Evolutionary conservation across 1,140 invertebrate genomes (phyloP).

Genomic region (Scaptodrosophila lebanonensis): DNA sequence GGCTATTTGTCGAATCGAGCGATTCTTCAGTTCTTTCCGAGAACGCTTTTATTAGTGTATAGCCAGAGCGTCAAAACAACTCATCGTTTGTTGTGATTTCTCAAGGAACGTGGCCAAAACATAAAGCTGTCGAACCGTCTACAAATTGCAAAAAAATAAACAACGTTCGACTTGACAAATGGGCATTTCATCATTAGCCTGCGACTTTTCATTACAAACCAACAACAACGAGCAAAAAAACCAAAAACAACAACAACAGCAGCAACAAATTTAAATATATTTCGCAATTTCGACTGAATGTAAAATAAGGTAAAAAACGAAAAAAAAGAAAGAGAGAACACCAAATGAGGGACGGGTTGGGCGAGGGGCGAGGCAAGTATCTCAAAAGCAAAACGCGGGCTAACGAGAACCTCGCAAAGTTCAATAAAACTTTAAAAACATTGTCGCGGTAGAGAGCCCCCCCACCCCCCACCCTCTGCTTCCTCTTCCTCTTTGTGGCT

Average conservation of each 20-base stretch:
- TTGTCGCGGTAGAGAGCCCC: slow-evolving; percentile 25
- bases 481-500: slow-evolving; percentile 3
- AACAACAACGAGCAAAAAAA: slow-evolving; percentile 5
- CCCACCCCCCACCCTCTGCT: not conserved
- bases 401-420: slow-evolving; percentile 54
- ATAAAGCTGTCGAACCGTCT: not conserved
- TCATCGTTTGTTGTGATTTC: too few relatives aligned
- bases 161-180: too few relatives aligned
- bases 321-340: slow-evolving; percentile 10
- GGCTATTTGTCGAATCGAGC: too few relatives aligned
- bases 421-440: slow-evolving; percentile 62
- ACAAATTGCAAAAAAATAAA: too few relatives aligned
- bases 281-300: slow-evolving; percentile 47
- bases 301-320: slow-evolving; percentile 11
- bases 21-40: too few relatives aligned
- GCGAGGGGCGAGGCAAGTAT: not conserved
- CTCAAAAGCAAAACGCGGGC: not conserved
- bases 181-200: slow-evolving; percentile 70
- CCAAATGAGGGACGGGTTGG: not conserved
- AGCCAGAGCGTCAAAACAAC: too few relatives aligned
- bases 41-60: too few relatives aligned
- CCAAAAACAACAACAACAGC: slow-evolving; percentile 22
- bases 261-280: slow-evolving; percentile 67
- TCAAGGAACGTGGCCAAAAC: not conserved
- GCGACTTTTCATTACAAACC: slow-evolving; percentile 61